Evolutionary conservation across 2,113 vertebrate genomes (phyloP).

Genomic region (Hyaena hyaena): DNA sequence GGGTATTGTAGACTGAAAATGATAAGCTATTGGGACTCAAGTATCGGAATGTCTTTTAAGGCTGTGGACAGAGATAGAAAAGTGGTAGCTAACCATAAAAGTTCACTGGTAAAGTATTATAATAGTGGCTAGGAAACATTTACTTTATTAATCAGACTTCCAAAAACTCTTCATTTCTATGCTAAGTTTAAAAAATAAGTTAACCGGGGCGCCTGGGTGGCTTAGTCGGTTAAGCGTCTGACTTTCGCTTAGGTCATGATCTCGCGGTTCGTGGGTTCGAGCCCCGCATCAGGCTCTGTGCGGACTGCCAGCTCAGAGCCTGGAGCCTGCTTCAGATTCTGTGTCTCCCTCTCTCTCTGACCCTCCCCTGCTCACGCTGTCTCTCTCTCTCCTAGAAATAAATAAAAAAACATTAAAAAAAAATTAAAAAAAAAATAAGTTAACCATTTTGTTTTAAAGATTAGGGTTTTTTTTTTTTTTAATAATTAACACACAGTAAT

Average conservation of each 20-base stretch:
- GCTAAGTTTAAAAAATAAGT: neutral
- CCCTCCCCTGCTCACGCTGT: too few relatives aligned
- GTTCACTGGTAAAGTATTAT: neutral
- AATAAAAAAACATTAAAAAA: too few relatives aligned
- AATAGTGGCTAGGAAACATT: neutral
- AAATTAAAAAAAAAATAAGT: neutral
- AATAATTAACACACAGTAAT: neutral
- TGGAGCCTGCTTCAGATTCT: too few relatives aligned
- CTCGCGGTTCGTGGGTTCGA: too few relatives aligned
- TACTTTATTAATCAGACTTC: conserved; percentile 17
- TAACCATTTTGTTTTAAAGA: neutral
- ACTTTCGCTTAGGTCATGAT: too few relatives aligned
- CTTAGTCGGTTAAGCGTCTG: too few relatives aligned
- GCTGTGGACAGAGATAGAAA: neutral
- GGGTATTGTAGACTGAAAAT: neutral
- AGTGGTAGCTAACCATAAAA: neutral
- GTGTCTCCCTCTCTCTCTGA: too few relatives aligned
- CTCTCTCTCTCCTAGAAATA: too few relatives aligned
- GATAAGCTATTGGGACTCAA: neutral
- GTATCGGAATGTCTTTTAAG: neutral
- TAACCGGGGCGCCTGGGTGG: too few relatives aligned
- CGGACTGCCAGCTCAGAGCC: too few relatives aligned
- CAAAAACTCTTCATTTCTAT: neutral
- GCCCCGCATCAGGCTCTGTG: too few relatives aligned
- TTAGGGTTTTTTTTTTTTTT: neutral